phyloP scores from a whole-genome alignment of 53 echinoderm and acorn worm species.

The Crossaster papposus region DNA sequence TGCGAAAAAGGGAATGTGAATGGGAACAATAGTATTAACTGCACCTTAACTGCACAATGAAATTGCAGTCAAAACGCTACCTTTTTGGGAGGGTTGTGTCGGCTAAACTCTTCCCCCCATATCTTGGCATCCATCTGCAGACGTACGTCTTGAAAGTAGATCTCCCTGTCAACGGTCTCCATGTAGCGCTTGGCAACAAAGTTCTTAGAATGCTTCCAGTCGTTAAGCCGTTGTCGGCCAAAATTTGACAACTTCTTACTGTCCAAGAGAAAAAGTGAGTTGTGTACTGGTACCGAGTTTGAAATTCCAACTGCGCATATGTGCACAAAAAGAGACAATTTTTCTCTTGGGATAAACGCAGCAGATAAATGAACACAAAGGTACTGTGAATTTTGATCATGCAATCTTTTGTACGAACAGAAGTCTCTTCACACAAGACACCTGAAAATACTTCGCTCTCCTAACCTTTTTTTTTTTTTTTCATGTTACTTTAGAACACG shows the following conservation, averaged over 20 bases:
- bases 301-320: background rate
- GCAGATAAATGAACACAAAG: no score
- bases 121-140: constrained; percentile 97
- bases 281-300: background rate
- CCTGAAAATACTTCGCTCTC: no score
- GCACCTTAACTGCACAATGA: no score
- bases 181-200: constrained; percentile 93
- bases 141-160: constrained; percentile 94
- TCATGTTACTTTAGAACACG: no score
- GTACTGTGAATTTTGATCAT: no score
- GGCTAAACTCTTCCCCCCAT: constrained; percentile 95
- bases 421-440: no score
- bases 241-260: constrained; percentile 96
- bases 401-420: no score
- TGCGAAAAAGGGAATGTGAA: no score
- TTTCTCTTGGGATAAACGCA: no score
- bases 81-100: constrained; percentile 97
- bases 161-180: constrained; percentile 78
- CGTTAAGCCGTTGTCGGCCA: constrained; percentile 45
- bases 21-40: no score
- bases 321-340: no score
- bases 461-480: no score
- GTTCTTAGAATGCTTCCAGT: constrained; percentile 85
- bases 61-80: constrained; percentile 26
- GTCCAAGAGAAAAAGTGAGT: background rate